These are phyloP conservation scores for Drosophila macrospina DNA, from an alignment of 2,888 invertebrate genomes.

Conservation along the genomic window DNA sequence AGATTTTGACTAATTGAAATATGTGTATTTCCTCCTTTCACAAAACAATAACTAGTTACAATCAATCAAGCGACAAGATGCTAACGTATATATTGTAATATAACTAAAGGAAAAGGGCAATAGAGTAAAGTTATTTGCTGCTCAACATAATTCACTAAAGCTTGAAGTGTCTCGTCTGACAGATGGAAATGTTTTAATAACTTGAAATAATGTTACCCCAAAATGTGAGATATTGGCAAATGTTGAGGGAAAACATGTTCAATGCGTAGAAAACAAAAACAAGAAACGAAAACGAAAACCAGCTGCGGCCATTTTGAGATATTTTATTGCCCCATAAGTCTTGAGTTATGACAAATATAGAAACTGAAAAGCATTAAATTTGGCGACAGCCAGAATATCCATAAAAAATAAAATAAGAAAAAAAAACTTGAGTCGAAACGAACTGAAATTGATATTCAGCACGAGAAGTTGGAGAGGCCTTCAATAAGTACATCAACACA, in stretches of 20 bases:
- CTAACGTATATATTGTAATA: too few species aligned
- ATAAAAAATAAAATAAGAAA: too few species aligned
- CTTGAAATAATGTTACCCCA: conserved; percentile 1
- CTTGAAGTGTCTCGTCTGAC: not conserved
- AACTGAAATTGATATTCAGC: conserved; percentile 64
- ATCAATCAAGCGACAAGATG: too few species aligned
- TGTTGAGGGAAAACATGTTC: conserved; percentile 22
- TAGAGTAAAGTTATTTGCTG: not conserved
- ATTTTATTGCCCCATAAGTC: conserved; percentile 72
- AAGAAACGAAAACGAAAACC: conserved; percentile 46
- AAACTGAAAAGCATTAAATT: conserved; percentile 74
- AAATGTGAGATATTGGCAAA: conserved; percentile 19
- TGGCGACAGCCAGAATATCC: conserved; percentile 65
- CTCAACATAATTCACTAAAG: not conserved
- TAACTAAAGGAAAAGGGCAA: too few species aligned
- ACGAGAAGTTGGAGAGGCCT: conserved; percentile 52
- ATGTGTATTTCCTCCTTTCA: too few species aligned
- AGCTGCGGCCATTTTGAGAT: conserved; percentile 79
- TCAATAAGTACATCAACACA: conserved; percentile 43
- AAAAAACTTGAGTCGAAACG: not conserved
- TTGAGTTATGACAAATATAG: conserved; percentile 76
- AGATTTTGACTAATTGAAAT: too few species aligned
- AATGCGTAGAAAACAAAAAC: conserved; percentile 5
- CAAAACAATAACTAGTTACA: too few species aligned
- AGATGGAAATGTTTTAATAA: conserved; percentile 19